These are phyloP conservation scores for Pseudorectes ferrugineus DNA, from an alignment of 2,113 vertebrate genomes.

Conservation along the genomic window DNA sequence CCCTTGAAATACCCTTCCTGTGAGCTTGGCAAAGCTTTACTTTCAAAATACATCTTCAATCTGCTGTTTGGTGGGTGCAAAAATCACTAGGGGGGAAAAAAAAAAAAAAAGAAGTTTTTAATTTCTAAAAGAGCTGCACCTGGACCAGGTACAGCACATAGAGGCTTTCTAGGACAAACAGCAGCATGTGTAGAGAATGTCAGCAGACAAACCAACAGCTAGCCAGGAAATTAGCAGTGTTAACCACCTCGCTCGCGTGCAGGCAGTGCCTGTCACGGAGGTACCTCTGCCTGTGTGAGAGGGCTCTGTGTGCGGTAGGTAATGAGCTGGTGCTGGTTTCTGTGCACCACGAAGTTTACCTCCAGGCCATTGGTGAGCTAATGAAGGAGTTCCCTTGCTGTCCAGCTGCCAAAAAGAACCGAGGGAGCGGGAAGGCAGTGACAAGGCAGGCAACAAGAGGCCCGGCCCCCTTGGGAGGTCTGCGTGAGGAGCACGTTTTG, in stretches of 20 bases:
- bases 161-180: background rate
- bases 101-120: background rate
- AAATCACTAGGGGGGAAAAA: background rate
- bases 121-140: background rate
- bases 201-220: background rate
- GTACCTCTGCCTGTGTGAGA: background rate
- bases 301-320: background rate
- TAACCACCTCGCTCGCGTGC: background rate
- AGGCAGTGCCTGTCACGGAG: background rate
- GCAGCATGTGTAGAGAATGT: background rate
- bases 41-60: background rate
- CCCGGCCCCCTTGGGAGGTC: background rate
- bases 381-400: slow-evolving; percentile 6
- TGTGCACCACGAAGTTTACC: background rate
- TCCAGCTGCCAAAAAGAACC: background rate
- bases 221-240: background rate
- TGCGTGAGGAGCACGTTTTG: fast-evolving
- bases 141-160: background rate
- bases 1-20: too few relatives aligned
- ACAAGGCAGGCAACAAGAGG: background rate
- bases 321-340: background rate
- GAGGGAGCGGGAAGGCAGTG: background rate
- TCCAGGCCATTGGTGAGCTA: background rate
- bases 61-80: background rate
- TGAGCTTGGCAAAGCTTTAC: background rate